Evolutionary conservation across 1,140 invertebrate species (phyloP).

Genomic region (Leptopilina boulardi): DNA sequence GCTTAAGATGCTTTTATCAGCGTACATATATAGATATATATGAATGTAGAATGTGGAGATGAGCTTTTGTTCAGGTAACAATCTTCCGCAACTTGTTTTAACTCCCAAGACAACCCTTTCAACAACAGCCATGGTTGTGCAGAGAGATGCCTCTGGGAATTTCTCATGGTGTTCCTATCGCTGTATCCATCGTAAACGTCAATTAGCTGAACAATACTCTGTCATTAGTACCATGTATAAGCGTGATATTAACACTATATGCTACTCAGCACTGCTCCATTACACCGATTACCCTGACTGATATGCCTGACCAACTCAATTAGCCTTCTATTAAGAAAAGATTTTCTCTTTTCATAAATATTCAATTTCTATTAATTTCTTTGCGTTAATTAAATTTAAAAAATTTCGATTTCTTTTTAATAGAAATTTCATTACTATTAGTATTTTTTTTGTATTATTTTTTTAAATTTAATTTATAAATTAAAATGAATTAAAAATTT

Average conservation of each 20-base stretch:
- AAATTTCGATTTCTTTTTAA: too few relatives aligned
- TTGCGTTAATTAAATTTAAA: not conserved
- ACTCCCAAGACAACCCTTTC: slow-evolving; percentile 13
- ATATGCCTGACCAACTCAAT: slow-evolving; percentile 16
- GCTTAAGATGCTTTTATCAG: not conserved
- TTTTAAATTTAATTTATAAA: too few relatives aligned
- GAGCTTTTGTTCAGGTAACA: not conserved
- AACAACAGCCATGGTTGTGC: not conserved
- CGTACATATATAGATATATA: not conserved
- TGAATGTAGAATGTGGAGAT: not conserved
- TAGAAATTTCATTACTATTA: too few relatives aligned
- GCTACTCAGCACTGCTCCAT: slow-evolving; percentile 3
- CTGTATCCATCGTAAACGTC: slow-evolving; percentile 22
- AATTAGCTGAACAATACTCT: slow-evolving; percentile 33
- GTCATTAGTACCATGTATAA: slow-evolving; percentile 24
- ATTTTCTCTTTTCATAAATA: not conserved
- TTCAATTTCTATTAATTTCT: not conserved
- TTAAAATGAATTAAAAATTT: too few relatives aligned
- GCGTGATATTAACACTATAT: slow-evolving; percentile 12
- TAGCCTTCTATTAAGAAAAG: slow-evolving; percentile 10
- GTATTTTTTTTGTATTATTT: too few relatives aligned
- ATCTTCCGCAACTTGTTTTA: not conserved
- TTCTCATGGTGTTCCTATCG: slow-evolving; percentile 5
- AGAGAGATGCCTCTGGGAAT: not conserved
- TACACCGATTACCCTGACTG: slow-evolving; percentile 15